Evolutionary conservation across 2,113 vertebrate genomes (phyloP).

Genomic region (Ictidomys tridecemlineatus): DNA sequence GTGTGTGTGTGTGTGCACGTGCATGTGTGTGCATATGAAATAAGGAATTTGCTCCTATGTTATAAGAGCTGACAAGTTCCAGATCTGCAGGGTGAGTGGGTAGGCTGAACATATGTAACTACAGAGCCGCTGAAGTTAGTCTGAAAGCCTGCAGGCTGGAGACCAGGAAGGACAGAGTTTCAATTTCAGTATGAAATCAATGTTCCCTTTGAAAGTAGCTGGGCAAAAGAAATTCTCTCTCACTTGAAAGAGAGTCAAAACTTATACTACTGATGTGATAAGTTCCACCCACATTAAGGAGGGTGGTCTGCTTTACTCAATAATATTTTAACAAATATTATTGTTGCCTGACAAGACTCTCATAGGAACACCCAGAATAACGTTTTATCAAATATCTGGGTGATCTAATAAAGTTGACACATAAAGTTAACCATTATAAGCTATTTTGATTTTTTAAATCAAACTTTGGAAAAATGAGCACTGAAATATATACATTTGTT

Average conservation of each 20-base stretch:
- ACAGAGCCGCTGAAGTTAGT: background rate
- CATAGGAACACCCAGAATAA: background rate
- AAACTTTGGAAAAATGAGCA: constrained; percentile 8
- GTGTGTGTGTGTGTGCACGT: background rate
- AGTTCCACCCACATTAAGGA: background rate
- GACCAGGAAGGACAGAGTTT: background rate
- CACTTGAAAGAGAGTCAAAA: background rate
- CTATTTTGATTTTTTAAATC: constrained; percentile 49
- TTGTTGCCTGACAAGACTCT: background rate
- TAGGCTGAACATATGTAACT: background rate
- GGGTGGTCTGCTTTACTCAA: background rate
- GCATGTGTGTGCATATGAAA: background rate
- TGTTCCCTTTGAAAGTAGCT: background rate
- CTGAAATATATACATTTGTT: background rate
- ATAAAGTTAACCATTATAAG: background rate
- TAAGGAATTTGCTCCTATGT: background rate
- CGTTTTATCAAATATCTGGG: background rate
- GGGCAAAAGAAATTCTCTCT: background rate
- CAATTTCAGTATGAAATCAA: background rate
- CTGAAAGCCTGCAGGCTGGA: background rate
- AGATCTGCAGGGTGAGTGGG: background rate
- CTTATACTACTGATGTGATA: background rate
- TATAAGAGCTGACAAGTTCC: background rate
- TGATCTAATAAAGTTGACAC: background rate
- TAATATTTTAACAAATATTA: background rate